phyloP scores from a whole-genome alignment of 2,113 vertebrate genomes.

The Campylorhamphus procurvoides region DNA sequence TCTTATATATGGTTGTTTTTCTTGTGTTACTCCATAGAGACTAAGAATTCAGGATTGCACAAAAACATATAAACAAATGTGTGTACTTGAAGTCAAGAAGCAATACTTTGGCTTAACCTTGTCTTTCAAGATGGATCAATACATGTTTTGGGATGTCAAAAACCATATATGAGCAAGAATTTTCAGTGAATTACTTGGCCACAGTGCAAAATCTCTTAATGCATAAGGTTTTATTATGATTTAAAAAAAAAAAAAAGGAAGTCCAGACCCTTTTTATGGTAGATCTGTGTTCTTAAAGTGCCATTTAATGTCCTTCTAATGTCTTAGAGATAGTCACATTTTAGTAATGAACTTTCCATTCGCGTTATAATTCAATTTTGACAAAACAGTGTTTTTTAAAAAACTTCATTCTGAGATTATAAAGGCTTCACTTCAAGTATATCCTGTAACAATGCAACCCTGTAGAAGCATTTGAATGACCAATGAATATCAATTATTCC shows the following conservation, averaged over 20 bases:
- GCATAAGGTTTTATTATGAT: not conserved
- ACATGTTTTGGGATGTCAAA: not conserved
- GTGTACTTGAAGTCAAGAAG: not conserved
- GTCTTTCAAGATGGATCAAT: not conserved
- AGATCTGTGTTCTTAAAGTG: not conserved
- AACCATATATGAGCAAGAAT: not conserved
- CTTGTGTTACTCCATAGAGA: not conserved
- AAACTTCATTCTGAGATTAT: not conserved
- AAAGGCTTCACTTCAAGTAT: not conserved
- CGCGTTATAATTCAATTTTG: not conserved
- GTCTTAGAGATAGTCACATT: not conserved
- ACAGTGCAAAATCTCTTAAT: not conserved
- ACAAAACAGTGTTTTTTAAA: not conserved
- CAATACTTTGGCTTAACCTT: not conserved
- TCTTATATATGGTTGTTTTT: not conserved
- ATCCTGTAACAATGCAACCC: not conserved
- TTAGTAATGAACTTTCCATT: not conserved
- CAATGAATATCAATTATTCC: not conserved
- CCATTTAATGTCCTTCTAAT: not conserved
- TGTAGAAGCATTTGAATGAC: not conserved
- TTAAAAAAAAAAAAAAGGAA: not conserved
- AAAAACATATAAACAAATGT: not conserved
- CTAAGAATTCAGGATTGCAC: not conserved
- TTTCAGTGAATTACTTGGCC: not conserved
- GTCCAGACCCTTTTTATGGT: not conserved